Conservation (phyloP, 1,140 invertebrate genomes). For the Holcopasites calliopsidis region DNA sequence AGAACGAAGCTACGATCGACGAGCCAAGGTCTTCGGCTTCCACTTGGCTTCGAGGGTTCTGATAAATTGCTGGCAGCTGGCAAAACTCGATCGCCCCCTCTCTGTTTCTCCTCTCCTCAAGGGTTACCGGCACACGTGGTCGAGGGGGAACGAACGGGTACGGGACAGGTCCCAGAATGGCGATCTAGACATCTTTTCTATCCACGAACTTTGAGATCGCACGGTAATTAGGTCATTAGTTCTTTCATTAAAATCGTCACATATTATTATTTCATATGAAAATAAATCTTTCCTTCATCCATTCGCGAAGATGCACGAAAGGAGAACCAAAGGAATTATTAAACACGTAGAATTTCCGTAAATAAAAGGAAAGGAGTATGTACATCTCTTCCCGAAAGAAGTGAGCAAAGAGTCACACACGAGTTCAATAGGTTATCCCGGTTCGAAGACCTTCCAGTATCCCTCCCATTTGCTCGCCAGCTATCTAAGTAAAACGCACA, state of each 20-base stretch:
- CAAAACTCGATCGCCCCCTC: conserved; percentile 59
- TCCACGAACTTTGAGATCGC: not conserved
- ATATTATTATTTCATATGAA: too few relatives aligned
- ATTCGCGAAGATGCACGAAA: too few relatives aligned
- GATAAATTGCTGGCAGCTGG: conserved; percentile 61
- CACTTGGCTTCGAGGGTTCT: conserved; percentile 34
- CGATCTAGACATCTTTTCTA: conserved; percentile 1
- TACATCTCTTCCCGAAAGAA: too few relatives aligned
- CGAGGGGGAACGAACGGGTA: conserved; percentile 8
- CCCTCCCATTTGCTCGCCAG: conserved; percentile 35
- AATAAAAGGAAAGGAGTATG: too few relatives aligned
- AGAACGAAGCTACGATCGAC: conserved; percentile 52
- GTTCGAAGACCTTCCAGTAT: conserved; percentile 50
- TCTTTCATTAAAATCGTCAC: too few relatives aligned
- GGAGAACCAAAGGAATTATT: too few relatives aligned
- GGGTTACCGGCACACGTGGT: conserved; percentile 57
- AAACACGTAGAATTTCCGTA: too few relatives aligned
- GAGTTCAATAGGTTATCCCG: conserved; percentile 51
- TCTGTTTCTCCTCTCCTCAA: conserved; percentile 25
- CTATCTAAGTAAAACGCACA: conserved; percentile 64
- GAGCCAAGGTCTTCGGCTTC: conserved; percentile 47
- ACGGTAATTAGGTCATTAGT: too few relatives aligned
- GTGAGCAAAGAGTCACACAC: too few relatives aligned
- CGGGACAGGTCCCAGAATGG: not conserved
- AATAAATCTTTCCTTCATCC: too few relatives aligned